Percentiles rank a stretch among this genome's conserved stretches.
phyloP scores from a whole-genome alignment of 2,113 vertebrate genomes.

The Alouatta palliata region DNA sequence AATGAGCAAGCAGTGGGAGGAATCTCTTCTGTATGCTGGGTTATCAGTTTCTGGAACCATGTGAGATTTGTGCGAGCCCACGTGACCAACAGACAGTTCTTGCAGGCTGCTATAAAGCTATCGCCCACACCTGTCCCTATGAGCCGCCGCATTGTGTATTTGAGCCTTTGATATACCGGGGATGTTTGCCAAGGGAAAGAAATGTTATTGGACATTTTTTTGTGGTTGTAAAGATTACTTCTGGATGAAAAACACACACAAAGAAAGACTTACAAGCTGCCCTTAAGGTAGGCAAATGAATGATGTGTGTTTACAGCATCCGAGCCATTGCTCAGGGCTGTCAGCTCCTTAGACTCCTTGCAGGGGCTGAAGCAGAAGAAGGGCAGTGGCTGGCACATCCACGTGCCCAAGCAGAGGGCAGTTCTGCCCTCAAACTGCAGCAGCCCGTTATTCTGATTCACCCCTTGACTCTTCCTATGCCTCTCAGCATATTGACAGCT shows the following conservation, averaged over 20 bases:
- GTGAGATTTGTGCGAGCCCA: neutral
- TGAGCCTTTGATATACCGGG: slow-evolving; percentile 69
- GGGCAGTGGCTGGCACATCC: rapidly evolving
- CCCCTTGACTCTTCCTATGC: neutral
- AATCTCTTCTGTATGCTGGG: neutral
- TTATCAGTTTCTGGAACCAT: neutral
- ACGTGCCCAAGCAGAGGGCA: rapidly evolving
- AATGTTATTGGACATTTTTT: slow-evolving; percentile 75
- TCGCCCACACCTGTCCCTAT: neutral
- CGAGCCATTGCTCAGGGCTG: slow-evolving; percentile 1
- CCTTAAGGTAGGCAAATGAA: slow-evolving; percentile 75
- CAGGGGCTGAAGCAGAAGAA: neutral
- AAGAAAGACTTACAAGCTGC: slow-evolving; percentile 74
- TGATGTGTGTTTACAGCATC: slow-evolving; percentile 56
- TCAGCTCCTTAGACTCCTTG: neutral
- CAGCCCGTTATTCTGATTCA: neutral
- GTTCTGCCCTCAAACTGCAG: rapidly evolving
- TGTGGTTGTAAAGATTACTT: slow-evolving; percentile 72
- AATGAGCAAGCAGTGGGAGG: neutral
- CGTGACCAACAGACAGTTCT: neutral
- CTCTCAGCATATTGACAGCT: neutral
- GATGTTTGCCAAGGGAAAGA: slow-evolving; percentile 75
- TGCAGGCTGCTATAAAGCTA: slow-evolving; percentile 13
- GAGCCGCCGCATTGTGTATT: slow-evolving; percentile 1
- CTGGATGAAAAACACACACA: slow-evolving; percentile 75